Evolutionary conservation across 1,140 invertebrate species (phyloP), one percentile per base, ranked within the genome.

Genomic region (Pseudomyrmex concolor): DNA sequence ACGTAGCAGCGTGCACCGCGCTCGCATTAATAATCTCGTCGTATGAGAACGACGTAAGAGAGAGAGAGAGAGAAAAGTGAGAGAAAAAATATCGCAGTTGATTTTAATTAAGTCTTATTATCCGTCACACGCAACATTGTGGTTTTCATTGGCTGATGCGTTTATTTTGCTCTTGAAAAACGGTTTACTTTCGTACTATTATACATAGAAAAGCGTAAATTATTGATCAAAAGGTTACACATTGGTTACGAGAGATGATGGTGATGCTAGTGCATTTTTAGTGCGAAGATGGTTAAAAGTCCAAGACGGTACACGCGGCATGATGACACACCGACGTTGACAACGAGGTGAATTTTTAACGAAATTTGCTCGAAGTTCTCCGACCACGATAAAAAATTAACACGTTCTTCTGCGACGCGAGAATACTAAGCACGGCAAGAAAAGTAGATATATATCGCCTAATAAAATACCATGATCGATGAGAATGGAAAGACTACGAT

Each of bases 1-100:
- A 60, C 43, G 67, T 81, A 59, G 51, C 34, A 9, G 9, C 19
- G 34, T 34, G 34, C 12, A 50, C 59, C 70, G 72, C 55, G 62
- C n/a, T 34, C 5, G 25, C 57, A 70, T 84, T 84, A 71, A 84
- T 80, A 81, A 84, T 50, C 45, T 34, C n/a, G 50, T 59, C 19
- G 19, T 57, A 74, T 43, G 10, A 17, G 34, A 34, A 71, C 17
- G 34, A 60, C 22, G 34, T 17, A 50, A 66, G 1, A 34, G 43
- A 22, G 7, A 12, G 12, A 51, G 50, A 76, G 8, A 48, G 2
- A 59, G n/a, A 8, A 22, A 4, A 5, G 34, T 22, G 54, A n/a
- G 22, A 25, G 43, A 71, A 60, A 43, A 43, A 57, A 50, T n/a
- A 50, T 22, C 12, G 4, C 12, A 43, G 34, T 13, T 48, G 45